These are phyloP conservation scores for Gopherus flavomarginatus DNA, from an alignment of 2,113 vertebrate genomes.

Conservation along the genomic window DNA sequence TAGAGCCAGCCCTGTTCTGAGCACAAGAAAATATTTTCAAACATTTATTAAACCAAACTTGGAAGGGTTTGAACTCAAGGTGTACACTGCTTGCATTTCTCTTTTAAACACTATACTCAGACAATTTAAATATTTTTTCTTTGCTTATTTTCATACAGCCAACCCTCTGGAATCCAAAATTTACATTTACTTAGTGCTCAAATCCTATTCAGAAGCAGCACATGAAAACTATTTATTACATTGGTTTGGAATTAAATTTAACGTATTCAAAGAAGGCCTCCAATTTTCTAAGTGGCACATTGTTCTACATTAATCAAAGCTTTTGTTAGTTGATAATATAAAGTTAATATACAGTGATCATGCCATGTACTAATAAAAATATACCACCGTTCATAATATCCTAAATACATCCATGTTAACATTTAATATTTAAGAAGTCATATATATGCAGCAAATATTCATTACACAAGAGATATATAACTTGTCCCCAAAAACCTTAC, in stretches of 20 bases:
- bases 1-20: background rate
- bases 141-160: background rate
- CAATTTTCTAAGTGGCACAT: background rate
- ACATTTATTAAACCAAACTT: background rate
- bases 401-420: background rate
- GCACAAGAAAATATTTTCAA: background rate
- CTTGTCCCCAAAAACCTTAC: background rate
- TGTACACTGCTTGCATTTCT: background rate
- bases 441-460: background rate
- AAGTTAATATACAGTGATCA: background rate
- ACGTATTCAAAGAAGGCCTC: background rate
- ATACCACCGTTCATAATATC: accelerated
- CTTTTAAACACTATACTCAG: background rate
- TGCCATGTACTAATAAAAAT: background rate
- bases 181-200: background rate
- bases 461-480: background rate
- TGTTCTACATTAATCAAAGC: background rate
- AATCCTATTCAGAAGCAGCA: background rate
- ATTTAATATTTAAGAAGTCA: background rate
- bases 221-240: background rate
- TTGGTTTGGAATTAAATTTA: background rate
- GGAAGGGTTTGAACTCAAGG: background rate
- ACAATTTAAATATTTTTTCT: background rate
- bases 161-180: background rate
- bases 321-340: background rate